Conservation (phyloP, 2,797 vertebrate genomes). For the Otus scops region DNA sequence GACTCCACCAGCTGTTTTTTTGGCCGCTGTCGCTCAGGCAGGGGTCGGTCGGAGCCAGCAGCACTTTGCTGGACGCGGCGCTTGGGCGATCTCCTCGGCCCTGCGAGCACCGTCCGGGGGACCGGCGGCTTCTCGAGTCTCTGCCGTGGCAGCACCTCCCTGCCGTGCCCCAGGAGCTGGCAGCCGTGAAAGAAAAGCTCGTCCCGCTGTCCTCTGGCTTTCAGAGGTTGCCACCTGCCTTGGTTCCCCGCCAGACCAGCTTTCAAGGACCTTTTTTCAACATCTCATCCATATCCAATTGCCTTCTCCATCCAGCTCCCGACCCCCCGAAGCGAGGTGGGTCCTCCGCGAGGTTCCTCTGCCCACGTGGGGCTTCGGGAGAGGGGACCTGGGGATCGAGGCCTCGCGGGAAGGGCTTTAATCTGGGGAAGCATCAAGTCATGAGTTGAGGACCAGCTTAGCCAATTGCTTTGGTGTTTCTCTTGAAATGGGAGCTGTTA, state of each 20-base stretch:
- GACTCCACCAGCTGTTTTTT: background rate
- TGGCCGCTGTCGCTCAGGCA: background rate
- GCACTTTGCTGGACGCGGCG: rapidly evolving
- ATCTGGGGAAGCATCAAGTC: background rate
- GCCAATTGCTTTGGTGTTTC: background rate
- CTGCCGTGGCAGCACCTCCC: background rate
- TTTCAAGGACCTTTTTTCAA: background rate
- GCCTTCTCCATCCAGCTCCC: slow-evolving; percentile 10
- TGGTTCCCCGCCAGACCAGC: background rate
- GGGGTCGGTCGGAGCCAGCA: background rate
- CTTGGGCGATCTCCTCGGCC: background rate
- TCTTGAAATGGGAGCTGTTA: background rate
- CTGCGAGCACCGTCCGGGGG: rapidly evolving
- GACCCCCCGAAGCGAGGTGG: background rate
- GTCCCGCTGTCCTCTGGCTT: background rate
- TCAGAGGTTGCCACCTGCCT: background rate
- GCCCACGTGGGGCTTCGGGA: background rate
- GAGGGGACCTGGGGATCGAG: background rate
- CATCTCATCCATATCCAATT: background rate
- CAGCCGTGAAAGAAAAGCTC: background rate
- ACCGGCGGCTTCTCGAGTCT: background rate
- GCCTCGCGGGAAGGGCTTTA: background rate
- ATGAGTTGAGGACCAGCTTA: background rate
- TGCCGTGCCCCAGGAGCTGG: background rate
- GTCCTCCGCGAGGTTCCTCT: background rate